Evolutionary conservation across 2,888 invertebrate species (phyloP).

Genomic region (Podabrus alpinus): DNA sequence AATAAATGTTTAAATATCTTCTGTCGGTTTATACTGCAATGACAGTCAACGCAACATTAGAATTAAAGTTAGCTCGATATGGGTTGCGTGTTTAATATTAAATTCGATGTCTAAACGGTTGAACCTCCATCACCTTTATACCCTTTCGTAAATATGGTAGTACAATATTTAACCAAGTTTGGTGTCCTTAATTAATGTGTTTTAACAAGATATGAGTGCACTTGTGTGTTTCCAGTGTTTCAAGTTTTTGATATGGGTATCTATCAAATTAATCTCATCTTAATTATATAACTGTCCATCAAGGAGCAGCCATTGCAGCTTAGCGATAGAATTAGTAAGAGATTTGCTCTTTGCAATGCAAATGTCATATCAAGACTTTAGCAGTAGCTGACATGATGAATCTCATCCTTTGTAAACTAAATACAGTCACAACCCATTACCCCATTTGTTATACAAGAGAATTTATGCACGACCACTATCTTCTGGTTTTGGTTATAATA

Average conservation of each 20-base stretch:
- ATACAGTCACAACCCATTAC: conserved; percentile 13
- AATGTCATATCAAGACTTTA: conserved; percentile 20
- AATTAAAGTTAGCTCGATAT: background rate
- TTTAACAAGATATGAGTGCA: conserved; percentile 1
- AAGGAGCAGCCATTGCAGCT: conserved; percentile 1
- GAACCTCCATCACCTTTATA: background rate
- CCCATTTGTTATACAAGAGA: conserved; percentile 3
- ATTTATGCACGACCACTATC: conserved; percentile 11
- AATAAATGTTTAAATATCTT: background rate
- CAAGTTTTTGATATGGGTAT: conserved; percentile 3
- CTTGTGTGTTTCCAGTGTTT: background rate
- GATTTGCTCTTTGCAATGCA: conserved; percentile 21
- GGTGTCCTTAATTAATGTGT: background rate
- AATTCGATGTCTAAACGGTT: background rate
- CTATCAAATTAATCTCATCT: background rate
- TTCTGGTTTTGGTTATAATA: conserved; percentile 12
- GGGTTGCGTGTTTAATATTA: background rate
- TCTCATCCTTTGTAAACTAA: background rate
- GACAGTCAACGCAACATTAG: background rate
- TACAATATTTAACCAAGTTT: background rate
- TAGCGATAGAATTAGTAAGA: background rate
- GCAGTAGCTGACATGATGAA: background rate
- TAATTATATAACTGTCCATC: conserved; percentile 12
- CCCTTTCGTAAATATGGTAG: background rate
- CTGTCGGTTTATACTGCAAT: background rate